These are phyloP conservation scores for Epinotia bilunana DNA, from an alignment of 2,888 invertebrate genomes.

Conservation along the genomic window DNA sequence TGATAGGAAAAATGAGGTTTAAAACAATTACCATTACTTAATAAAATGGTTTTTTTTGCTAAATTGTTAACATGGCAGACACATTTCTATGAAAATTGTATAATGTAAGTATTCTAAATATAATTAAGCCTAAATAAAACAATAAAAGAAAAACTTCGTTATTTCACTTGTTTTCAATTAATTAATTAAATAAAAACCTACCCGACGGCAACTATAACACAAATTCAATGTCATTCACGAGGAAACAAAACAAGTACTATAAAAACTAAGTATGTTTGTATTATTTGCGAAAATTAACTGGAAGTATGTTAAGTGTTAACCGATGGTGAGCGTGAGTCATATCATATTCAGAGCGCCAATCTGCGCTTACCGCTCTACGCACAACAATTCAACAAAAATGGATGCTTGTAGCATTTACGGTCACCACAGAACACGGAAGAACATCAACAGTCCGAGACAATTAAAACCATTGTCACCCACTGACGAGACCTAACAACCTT, in stretches of 20 bases:
- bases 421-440: constrained; percentile 13
- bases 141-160: not conserved
- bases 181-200: not conserved
- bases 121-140: not conserved
- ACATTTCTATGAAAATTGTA: too few relatives aligned
- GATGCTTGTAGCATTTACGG: constrained; percentile 18
- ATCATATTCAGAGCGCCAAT: constrained; percentile 6
- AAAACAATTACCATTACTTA: not conserved
- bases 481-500: constrained; percentile 15
- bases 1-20: not conserved
- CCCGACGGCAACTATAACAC: not conserved
- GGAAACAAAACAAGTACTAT: not conserved
- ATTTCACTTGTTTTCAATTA: not conserved
- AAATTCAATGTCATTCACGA: not conserved
- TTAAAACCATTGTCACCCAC: not conserved
- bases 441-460: constrained; percentile 1
- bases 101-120: not conserved
- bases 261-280: not conserved
- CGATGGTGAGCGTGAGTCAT: constrained; percentile 24
- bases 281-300: constrained; percentile 13
- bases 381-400: constrained; percentile 23
- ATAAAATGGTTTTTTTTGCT: not conserved
- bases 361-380: constrained; percentile 4
- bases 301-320: constrained; percentile 19
- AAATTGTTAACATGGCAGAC: too few relatives aligned